Conservation (phyloP, 2,888 invertebrate genomes). For the Volucella bombylans region DNA sequence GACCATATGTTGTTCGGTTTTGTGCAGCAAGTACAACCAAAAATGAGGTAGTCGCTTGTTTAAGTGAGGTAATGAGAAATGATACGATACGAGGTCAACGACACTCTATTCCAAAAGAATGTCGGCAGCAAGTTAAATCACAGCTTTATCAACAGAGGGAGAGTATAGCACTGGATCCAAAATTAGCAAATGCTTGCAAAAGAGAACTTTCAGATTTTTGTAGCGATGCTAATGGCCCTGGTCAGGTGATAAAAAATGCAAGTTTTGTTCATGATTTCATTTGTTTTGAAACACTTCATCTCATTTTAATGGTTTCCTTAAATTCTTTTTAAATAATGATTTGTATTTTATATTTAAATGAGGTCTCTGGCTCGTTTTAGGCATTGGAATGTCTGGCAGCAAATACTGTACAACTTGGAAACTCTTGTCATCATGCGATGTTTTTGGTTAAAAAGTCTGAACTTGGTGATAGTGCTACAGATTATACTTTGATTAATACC, state of each 20-base stretch:
- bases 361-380: conserved; percentile 81
- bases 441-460: conserved; percentile 94
- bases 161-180: conserved; percentile 92
- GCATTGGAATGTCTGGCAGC: conserved; percentile 91
- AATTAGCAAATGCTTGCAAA: conserved; percentile 91
- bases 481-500: conserved; percentile 91
- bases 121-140: conserved; percentile 94
- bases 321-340: neutral
- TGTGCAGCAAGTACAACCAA: conserved; percentile 89
- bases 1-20: conserved; percentile 88
- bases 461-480: conserved; percentile 92
- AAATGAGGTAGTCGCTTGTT: conserved; percentile 86
- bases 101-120: conserved; percentile 92
- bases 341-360: neutral
- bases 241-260: conserved; percentile 83
- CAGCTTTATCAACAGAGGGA: conserved; percentile 96
- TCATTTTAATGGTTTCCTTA: conserved; percentile 21
- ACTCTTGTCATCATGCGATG: conserved; percentile 89
- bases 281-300: conserved; percentile 3
- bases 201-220: conserved; percentile 90
- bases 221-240: conserved; percentile 86
- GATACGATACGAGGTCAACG: conserved; percentile 90
- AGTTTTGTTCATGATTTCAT: conserved; percentile 60
- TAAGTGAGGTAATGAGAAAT: conserved; percentile 93
- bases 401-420: conserved; percentile 86